These are phyloP conservation scores for Zoanthus gigantus DNA, from an alignment of 92 coral and sea anemone genomes.

Conservation along the genomic window DNA sequence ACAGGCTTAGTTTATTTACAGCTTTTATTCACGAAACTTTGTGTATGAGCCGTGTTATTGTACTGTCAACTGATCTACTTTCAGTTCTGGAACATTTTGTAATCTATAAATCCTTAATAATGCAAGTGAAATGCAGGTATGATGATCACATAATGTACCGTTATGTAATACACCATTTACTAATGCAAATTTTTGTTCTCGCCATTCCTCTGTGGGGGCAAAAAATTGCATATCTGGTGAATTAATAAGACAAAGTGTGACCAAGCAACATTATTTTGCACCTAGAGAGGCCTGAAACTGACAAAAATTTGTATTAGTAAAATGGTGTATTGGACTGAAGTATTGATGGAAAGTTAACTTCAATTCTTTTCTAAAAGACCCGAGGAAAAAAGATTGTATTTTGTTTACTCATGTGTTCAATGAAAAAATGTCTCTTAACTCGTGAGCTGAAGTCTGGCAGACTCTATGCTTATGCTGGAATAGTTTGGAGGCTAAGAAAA, in stretches of 20 bases:
- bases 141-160: too few relatives aligned
- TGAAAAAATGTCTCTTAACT: not conserved
- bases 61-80: too few relatives aligned
- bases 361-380: not conserved
- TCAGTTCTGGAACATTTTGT: too few relatives aligned
- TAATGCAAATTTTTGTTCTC: not conserved
- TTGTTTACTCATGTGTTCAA: not conserved
- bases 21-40: too few relatives aligned
- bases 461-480: constrained; percentile 25
- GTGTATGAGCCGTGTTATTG: too few relatives aligned
- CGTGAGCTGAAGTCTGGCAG: constrained; percentile 29
- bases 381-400: not conserved
- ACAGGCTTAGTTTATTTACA: too few relatives aligned
- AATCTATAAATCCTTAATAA: too few relatives aligned
- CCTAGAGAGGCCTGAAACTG: too few relatives aligned
- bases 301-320: too few relatives aligned
- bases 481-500: constrained; percentile 4
- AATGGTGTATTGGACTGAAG: not conserved
- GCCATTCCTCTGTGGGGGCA: not conserved
- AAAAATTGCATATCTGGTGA: not conserved
- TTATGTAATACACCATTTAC: too few relatives aligned
- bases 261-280: too few relatives aligned
- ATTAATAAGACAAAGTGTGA: not conserved
- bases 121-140: too few relatives aligned
- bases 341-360: not conserved